These are phyloP conservation scores for Istiophorus platypterus DNA, from an alignment of 2,113 vertebrate species.

Conservation along the genomic window DNA sequence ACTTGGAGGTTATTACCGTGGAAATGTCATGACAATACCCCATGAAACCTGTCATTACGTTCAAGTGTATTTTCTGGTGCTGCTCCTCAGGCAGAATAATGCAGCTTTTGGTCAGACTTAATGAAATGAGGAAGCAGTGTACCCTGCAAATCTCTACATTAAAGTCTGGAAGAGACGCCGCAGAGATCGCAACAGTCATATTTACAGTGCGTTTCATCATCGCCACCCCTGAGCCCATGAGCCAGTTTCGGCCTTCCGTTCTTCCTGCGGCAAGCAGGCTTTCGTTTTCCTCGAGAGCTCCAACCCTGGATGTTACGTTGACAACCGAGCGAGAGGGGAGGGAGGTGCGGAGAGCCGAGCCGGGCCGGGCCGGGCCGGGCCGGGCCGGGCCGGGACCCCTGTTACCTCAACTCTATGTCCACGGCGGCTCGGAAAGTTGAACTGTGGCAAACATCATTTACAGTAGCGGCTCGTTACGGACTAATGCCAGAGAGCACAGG, in stretches of 20 bases:
- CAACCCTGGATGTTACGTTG: constrained; percentile 45
- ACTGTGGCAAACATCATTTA: constrained; percentile 55
- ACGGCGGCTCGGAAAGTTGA: constrained; percentile 45
- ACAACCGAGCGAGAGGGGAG: constrained; percentile 44
- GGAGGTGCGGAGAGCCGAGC: constrained; percentile 40
- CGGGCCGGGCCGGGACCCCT: constrained; percentile 2
- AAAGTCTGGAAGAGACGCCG: constrained; percentile 48
- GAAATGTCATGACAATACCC: background rate
- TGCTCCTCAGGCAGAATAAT: constrained; percentile 40
- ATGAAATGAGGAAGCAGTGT: no score
- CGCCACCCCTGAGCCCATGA: no score
- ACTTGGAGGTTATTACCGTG: background rate
- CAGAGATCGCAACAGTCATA: constrained; percentile 50
- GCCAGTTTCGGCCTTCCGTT: no score
- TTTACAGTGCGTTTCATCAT: constrained; percentile 68
- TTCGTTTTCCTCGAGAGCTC: no score
- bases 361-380: background rate
- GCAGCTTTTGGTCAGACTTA: constrained; percentile 62
- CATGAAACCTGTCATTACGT: background rate
- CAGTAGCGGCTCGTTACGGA: constrained; percentile 43
- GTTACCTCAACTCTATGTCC: constrained; percentile 48
- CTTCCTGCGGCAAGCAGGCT: no score
- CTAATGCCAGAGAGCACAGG: constrained; percentile 1
- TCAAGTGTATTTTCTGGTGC: no score
- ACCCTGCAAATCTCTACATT: constrained; percentile 56